Base-by-base conservation (phyloP, 2,888 invertebrate genomes). In the Zele albiditarsus region DNA sequence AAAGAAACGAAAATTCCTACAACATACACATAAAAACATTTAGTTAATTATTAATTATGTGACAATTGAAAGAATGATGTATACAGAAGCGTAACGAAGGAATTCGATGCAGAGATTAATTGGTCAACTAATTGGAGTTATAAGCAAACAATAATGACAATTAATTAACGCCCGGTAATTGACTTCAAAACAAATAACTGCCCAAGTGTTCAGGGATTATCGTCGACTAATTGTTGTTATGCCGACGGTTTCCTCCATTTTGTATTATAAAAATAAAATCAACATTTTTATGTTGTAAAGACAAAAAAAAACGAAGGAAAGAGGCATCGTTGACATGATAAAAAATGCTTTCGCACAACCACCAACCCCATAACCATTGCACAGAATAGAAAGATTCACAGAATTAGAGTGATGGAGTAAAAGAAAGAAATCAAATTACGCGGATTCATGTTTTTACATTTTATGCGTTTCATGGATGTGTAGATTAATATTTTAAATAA, bases 181-280 rank as follows among this genome's bases (percentile, higher is more conserved):
- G 60, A 58, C 25, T 60, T 60, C 57, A 69, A 53, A 75, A 23
- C 60, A 20, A 73, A 71, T 71, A 79, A 80, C 77, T 80, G 79
- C 80, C 80, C 79, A 77, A 80, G 79, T 80, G 80, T 80, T 80
- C 80, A 80, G 65, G 71, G 67, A 75, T 71, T 74, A 58, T 71
- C 53, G 65, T 74, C 74, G 38, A 63, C 38, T 53, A 57, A 57
- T n/a, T 33, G 25, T 70, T 60, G 23, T 58, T 33, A 25, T 27
- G 46, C 10, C 23, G 67, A 75, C 38, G 28, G 20, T 31, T 33
- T 33, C 71, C 74, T 62, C 27, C 27, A 63, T 71, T 71, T 63
- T 71, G 31, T 63, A 63, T 63, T 63, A 33, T 71, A 42, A 63
- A 71, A 62, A 49, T 4, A 46, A 46, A 46, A 42, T 3, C 16